A percentile compares a stretch with the other conserved stretches of the same genome.
phyloP scores from a whole-genome alignment of 2,113 vertebrate genomes.

The Bubo bubo region DNA sequence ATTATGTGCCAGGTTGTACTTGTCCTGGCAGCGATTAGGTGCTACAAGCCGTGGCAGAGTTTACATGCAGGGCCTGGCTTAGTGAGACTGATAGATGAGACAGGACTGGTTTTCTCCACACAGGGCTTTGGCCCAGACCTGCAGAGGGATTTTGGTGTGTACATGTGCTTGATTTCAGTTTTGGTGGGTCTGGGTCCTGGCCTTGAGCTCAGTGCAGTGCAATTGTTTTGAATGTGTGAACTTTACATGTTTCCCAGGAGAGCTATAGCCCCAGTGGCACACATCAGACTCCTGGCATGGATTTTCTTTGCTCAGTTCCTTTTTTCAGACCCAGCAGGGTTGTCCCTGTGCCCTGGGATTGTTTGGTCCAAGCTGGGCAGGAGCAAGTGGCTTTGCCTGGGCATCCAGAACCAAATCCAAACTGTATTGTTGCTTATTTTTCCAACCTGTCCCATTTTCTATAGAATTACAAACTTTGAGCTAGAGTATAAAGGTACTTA shows the following conservation, averaged over 20 bases:
- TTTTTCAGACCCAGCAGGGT: neutral
- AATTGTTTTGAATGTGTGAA: neutral
- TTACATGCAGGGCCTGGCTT: neutral
- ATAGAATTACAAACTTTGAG: neutral
- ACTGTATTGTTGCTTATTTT: fast-evolving
- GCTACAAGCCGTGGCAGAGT: neutral
- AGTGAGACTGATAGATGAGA: neutral
- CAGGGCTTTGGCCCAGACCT: neutral
- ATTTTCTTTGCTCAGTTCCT: neutral
- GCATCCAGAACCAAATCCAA: neutral
- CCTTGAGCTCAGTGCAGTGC: neutral
- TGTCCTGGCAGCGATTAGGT: neutral
- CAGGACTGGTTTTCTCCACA: neutral
- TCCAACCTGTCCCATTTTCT: neutral
- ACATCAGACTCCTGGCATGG: neutral
- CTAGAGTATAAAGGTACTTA: neutral
- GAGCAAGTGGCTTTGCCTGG: neutral
- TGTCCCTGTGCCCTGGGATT: neutral
- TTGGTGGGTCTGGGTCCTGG: neutral
- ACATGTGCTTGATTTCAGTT: neutral
- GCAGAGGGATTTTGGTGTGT: neutral
- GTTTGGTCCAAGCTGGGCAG: neutral
- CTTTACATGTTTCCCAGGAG: neutral
- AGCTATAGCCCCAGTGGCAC: neutral
- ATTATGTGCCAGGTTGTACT: neutral